Evolutionary conservation across 2,888 invertebrate genomes (phyloP).

Genomic region (Ganaspis brasiliensis): DNA sequence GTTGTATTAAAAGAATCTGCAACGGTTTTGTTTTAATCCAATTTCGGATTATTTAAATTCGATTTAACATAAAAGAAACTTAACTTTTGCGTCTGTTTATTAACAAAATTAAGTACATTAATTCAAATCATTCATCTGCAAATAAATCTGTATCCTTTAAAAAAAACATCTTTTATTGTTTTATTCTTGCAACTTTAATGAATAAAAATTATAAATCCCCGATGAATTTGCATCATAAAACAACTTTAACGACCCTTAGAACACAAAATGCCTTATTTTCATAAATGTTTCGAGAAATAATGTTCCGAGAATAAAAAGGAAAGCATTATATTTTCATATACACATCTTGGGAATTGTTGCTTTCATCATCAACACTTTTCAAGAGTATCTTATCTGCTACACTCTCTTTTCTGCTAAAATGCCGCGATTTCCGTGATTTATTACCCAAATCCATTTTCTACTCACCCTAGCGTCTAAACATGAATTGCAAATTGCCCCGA

Average conservation of each 20-base stretch:
- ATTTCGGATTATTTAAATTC: too few species aligned
- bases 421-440: conserved; percentile 14
- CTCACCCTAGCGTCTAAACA: conserved; percentile 36
- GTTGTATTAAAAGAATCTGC: too few species aligned
- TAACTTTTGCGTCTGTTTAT: too few species aligned
- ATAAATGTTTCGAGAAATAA: conserved; percentile 3
- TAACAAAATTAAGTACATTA: too few species aligned
- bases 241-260: not conserved
- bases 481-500: conserved; percentile 37
- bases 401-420: not conserved
- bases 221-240: not conserved
- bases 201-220: conserved; percentile 1
- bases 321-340: not conserved
- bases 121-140: too few species aligned
- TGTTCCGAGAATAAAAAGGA: not conserved
- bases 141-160: too few species aligned
- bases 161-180: not conserved
- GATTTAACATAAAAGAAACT: too few species aligned
- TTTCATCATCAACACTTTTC: conserved; percentile 10
- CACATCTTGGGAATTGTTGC: not conserved
- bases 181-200: not conserved
- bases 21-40: too few species aligned
- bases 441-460: conserved; percentile 36
- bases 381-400: not conserved
- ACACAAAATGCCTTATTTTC: not conserved